Base-by-base conservation (phyloP, 92 coral and sea anemone genomes). In the Parazoanthus darwini region DNA sequence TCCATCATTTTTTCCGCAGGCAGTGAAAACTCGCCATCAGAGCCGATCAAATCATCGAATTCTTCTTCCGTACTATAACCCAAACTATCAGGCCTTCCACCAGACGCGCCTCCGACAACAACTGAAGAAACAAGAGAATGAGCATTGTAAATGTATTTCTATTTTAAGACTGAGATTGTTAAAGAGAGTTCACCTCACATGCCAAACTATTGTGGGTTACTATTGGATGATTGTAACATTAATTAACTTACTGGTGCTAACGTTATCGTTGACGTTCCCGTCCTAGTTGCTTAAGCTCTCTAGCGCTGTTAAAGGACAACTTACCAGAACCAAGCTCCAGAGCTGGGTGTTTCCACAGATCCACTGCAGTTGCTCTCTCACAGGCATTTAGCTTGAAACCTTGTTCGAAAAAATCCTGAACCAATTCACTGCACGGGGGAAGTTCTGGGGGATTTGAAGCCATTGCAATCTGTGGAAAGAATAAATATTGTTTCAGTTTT, bases 391-490 rank as follows among this genome's bases (percentile, higher is more conserved):
- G 85, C 35, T 85, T 79, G 67, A 96, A 93, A 22, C 96, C 96
- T 39, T 86, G 70, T 35, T 85, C 83, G 76, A 96, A 89, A 29
- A 96, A 78, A 66, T 91, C 91, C 86, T 86, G 82, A 1, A 90
- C 78, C 16, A 56, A 86, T 43, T 89, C 91, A 66, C 94, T 91
- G 79, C 97, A 93, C 23, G 29, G 22, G 5, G 98, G 98, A 37
- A 93, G 89, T 25, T 26, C 77, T n/a, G 97, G 98, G 15, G 94
- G 94, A 16, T 78, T 38, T 51, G 68, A 65, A 14, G 95, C 92
- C 4, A 88, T 82, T 0, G 92, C 98, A 82, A 96, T 93, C 98
- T 96, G 74, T 3, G 14, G 33, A n/a, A 78, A 85, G n/a, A 78
- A 20, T 15, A 74, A 63, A 58, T 18, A 3, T 4, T 23, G 6